Conservation (phyloP, 2,888 invertebrate species). For the Eupithecia centaureata region DNA sequence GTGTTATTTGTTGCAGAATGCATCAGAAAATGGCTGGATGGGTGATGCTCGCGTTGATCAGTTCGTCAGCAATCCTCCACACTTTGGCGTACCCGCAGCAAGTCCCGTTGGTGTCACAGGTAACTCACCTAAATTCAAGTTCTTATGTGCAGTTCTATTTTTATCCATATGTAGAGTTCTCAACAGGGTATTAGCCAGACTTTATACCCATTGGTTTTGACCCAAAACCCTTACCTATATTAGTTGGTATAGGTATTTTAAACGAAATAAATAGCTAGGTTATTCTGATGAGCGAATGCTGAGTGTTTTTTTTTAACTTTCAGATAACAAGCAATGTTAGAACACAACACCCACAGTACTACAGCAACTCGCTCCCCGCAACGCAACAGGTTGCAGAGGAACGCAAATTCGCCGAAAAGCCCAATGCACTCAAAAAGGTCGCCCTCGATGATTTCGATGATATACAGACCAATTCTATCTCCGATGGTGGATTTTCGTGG, state of each 20-base stretch:
- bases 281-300: background rate
- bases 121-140: constrained; percentile 39
- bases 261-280: background rate
- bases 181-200: background rate
- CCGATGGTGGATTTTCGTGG: constrained; percentile 93
- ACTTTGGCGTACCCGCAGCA: constrained; percentile 87
- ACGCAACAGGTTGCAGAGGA: constrained; percentile 80
- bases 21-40: constrained; percentile 87
- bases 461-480: constrained; percentile 91
- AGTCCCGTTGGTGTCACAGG: constrained; percentile 77
- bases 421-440: constrained; percentile 95
- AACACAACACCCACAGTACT: constrained; percentile 77
- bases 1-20: constrained; percentile 77
- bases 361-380: constrained; percentile 73
- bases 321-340: constrained; percentile 78
- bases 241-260: background rate
- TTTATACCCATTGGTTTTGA: background rate
- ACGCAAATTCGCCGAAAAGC: constrained; percentile 94
- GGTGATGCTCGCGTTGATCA: constrained; percentile 87
- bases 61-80: constrained; percentile 86
- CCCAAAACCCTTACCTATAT: background rate
- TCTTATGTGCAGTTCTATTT: background rate
- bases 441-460: constrained; percentile 92
- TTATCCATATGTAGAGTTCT: background rate
- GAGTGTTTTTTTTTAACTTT: constrained; percentile 43